Evolutionary conservation across 2,113 vertebrate species (phyloP).

Genomic region (Micronycteris hirsuta): DNA sequence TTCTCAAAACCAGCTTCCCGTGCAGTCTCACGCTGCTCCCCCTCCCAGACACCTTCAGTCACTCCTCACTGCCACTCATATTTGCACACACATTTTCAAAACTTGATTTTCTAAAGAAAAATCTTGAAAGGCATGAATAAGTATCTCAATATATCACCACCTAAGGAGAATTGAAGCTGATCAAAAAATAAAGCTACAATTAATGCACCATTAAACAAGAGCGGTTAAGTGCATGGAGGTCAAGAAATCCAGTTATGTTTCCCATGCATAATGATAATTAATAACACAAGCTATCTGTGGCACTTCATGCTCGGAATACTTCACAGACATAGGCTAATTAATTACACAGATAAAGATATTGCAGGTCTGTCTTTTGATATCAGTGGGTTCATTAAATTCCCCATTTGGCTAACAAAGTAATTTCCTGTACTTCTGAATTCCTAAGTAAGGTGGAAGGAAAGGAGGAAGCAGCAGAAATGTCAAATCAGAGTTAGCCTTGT

Average conservation of each 20-base stretch:
- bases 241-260: conserved; percentile 54
- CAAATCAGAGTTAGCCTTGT: not conserved
- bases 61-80: not conserved
- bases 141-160: not conserved
- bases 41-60: not conserved
- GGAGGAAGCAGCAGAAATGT: not conserved
- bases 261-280: conserved; percentile 59
- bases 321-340: conserved; percentile 59
- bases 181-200: conserved; percentile 54
- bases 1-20: not conserved
- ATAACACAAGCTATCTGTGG: conserved; percentile 38
- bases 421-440: conserved; percentile 43
- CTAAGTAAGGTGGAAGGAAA: not conserved
- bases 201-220: conserved; percentile 54
- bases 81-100: conserved; percentile 41
- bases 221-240: conserved; percentile 19
- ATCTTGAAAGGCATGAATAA: conserved; percentile 43
- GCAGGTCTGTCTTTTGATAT: conserved; percentile 50
- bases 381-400: conserved; percentile 58
- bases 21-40: not conserved
- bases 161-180: conserved; percentile 22
- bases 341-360: conserved; percentile 66
- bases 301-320: conserved; percentile 34
- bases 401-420: conserved; percentile 59
- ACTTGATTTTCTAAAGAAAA: conserved; percentile 34